Percentiles rank a stretch among this genome's conserved stretches.
phyloP scores from a whole-genome alignment of 2,888 invertebrate genomes.

The Venustoraphidia nigricollis region DNA sequence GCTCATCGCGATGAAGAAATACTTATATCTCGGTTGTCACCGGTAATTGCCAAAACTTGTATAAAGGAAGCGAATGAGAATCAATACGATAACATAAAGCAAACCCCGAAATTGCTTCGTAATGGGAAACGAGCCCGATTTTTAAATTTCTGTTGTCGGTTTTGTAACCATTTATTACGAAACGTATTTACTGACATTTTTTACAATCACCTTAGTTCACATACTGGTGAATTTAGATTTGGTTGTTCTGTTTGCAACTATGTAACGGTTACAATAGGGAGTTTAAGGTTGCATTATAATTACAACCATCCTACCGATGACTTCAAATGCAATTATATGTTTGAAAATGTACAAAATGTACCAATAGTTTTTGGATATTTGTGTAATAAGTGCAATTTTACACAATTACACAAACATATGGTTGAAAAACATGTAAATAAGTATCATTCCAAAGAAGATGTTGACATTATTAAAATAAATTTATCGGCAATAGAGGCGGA shows the following conservation, averaged over 20 bases:
- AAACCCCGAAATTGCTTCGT: constrained; percentile 24
- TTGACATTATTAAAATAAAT: constrained; percentile 25
- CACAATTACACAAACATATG: constrained; percentile 45
- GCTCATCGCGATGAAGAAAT: constrained; percentile 48
- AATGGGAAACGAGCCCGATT: constrained; percentile 12
- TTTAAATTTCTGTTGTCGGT: constrained; percentile 20
- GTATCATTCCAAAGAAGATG: constrained; percentile 34
- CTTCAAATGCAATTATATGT: no score
- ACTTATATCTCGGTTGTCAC: constrained; percentile 41
- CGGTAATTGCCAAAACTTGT: constrained; percentile 33
- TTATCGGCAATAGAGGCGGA: constrained; percentile 15
- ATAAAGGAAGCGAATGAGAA: constrained; percentile 35
- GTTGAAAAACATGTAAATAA: constrained; percentile 44
- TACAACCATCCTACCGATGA: no score
- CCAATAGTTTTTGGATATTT: constrained; percentile 37
- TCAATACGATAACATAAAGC: constrained; percentile 25
- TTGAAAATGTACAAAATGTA: constrained; percentile 8
- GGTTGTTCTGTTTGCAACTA: constrained; percentile 43
- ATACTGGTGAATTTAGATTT: constrained; percentile 65
- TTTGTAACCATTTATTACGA: constrained; percentile 19
- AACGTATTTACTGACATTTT: constrained; percentile 27
- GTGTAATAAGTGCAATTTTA: constrained; percentile 56
- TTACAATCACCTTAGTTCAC: constrained; percentile 57
- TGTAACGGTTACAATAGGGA: constrained; percentile 13
- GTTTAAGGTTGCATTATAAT: no score